Conservation (phyloP, 2,888 invertebrate genomes). For the Neoaliturus tenellus region DNA sequence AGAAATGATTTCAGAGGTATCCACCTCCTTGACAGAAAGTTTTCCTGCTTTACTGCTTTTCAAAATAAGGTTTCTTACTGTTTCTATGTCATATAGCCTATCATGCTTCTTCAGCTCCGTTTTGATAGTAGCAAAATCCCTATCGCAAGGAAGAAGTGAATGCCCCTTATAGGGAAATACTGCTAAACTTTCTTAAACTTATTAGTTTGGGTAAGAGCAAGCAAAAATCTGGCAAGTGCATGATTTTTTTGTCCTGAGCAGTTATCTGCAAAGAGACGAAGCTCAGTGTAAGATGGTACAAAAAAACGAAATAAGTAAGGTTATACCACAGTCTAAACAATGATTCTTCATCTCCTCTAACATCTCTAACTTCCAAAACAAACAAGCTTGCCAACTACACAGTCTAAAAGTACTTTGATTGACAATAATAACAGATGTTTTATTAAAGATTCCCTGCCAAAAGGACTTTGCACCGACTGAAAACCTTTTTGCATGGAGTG, state of each 20-base stretch:
- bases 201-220: constrained; percentile 59
- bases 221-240: constrained; percentile 56
- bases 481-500: not conserved
- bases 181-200: constrained; percentile 62
- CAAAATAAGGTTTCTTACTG: constrained; percentile 43
- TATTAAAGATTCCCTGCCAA: too few relatives aligned
- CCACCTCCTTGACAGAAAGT: constrained; percentile 57
- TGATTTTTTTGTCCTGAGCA: constrained; percentile 66
- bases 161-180: constrained; percentile 63
- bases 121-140: constrained; percentile 63
- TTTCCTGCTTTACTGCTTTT: constrained; percentile 37
- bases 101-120: constrained; percentile 57
- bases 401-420: too few relatives aligned
- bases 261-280: constrained; percentile 66
- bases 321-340: too few relatives aligned
- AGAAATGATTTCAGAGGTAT: constrained; percentile 58
- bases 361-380: too few relatives aligned
- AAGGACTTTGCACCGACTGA: too few relatives aligned
- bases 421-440: too few relatives aligned
- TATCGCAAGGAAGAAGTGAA: constrained; percentile 63
- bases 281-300: constrained; percentile 45
- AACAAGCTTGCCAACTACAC: too few relatives aligned
- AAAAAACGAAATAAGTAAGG: too few relatives aligned
- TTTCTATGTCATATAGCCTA: constrained; percentile 57
- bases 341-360: too few relatives aligned